Evolutionary conservation across 2,113 vertebrate species (phyloP).

Genomic region (Proteles cristata): DNA sequence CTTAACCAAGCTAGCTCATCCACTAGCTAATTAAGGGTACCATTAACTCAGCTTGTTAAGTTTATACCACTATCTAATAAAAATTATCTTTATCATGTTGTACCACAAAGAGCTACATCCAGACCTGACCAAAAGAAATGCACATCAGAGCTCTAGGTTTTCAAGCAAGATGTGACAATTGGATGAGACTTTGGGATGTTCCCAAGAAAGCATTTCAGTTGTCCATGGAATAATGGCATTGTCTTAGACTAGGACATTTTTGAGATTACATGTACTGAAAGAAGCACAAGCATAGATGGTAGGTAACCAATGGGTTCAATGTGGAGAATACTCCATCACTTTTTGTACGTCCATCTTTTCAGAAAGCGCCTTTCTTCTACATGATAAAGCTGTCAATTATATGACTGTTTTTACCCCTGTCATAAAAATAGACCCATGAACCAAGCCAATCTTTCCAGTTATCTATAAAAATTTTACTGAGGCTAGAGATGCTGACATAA

Average conservation of each 20-base stretch:
- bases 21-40: not conserved
- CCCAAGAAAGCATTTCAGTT: not conserved
- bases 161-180: not conserved
- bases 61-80: conserved; percentile 10
- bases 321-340: not conserved
- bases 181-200: not conserved
- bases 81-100: conserved; percentile 2
- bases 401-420: not conserved
- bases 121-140: conserved; percentile 18
- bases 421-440: not conserved
- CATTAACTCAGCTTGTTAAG: not conserved
- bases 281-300: not conserved
- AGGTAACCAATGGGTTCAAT: not conserved
- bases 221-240: not conserved
- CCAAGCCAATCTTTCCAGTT: not conserved
- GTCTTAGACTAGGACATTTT: not conserved
- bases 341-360: not conserved
- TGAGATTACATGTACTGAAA: not conserved
- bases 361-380: not conserved
- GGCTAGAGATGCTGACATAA: not conserved
- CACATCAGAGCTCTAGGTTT: not conserved
- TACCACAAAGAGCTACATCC: not conserved
- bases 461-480: not conserved
- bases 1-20: not conserved
- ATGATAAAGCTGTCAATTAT: not conserved